Evolutionary conservation across 2,888 invertebrate species (phyloP), one percentile per base, ranked within the genome.

Genomic region (Apamea crenata): DNA sequence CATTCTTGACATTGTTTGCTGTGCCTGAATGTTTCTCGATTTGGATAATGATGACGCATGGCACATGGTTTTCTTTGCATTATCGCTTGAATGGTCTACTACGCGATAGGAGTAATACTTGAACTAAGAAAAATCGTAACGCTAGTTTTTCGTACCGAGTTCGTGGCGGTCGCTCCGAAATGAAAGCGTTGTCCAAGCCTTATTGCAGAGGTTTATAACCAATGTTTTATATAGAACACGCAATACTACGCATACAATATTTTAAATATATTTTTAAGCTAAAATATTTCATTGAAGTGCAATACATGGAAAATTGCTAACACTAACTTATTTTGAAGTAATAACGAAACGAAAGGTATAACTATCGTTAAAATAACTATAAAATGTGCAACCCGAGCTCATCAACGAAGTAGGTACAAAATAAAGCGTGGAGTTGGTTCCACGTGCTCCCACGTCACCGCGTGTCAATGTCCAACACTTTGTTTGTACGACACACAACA

Each of bases 1-100:
- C 82, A 86, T 86, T 87, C 78, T 79, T 85, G 67, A 81, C 83
- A 89, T 89, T 86, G 66, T 80, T 74, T 72, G 40, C 61, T 63
- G 50, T 56, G 77, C 29, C 21, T 40, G 40, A 66, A 70, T 61
- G n/a, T 53, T 68, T 61, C 65, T 65, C 40, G 25, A 61, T 76
- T 69, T 50, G 47, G 44, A n/a, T 76, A 69, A 50, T 40, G 29
- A 76, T n/a, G 47, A 47, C 32, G 16, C 21, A 16, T 56, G 16
- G 32, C 59, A 40, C 36, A 47, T 61, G 71, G 29, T 61, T 61
- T 36, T 40, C 8, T 32, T 56, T 72, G 32, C 14, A 29, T n/a
- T 53, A 66, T 18, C 2, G 7, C 1, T 71, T 18, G 7, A 18
- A 3, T 2, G 7, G 4, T 21, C 6, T 14, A 16, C 21, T n/a